These are phyloP conservation scores for Scolanthus callimorphus DNA, from an alignment of 92 coral and sea anemone species.

Conservation along the genomic window DNA sequence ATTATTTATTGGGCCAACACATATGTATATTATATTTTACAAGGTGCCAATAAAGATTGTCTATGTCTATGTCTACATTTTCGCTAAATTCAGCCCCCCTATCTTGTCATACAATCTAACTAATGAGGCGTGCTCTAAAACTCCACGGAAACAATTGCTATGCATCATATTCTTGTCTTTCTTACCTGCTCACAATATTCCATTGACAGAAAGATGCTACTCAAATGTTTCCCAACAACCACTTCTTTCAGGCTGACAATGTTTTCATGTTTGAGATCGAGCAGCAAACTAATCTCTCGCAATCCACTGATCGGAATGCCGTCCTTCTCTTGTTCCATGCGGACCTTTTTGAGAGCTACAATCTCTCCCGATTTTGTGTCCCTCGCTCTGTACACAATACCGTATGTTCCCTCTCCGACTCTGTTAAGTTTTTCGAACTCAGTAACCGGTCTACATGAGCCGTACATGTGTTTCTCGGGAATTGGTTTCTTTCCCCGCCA, in stretches of 20 bases:
- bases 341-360: constrained; percentile 95
- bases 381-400: constrained; percentile 90
- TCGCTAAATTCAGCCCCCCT: too few relatives aligned
- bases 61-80: too few relatives aligned
- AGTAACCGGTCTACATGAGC: constrained; percentile 86
- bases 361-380: constrained; percentile 75
- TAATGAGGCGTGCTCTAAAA: too few relatives aligned
- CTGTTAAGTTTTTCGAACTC: constrained; percentile 98
- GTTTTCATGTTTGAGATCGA: constrained; percentile 66
- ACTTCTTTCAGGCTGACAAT: constrained; percentile 88
- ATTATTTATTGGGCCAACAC: too few relatives aligned
- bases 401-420: constrained; percentile 97
- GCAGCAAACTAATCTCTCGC: constrained; percentile 82
- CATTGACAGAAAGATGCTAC: constrained; percentile 93
- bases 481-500: constrained; percentile 66
- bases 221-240: constrained; percentile 90
- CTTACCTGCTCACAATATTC: constrained; percentile 91
- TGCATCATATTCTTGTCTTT: too few relatives aligned
- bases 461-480: constrained; percentile 68
- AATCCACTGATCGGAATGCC: constrained; percentile 95
- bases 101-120: too few relatives aligned
- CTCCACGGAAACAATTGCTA: too few relatives aligned
- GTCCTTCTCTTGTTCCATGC: constrained; percentile 97
- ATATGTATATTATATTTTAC: too few relatives aligned
- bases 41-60: too few relatives aligned